Evolutionary conservation across 2,113 vertebrate genomes (phyloP), one percentile per base, ranked within the genome.

Genomic region (Oryzias curvinotus): DNA sequence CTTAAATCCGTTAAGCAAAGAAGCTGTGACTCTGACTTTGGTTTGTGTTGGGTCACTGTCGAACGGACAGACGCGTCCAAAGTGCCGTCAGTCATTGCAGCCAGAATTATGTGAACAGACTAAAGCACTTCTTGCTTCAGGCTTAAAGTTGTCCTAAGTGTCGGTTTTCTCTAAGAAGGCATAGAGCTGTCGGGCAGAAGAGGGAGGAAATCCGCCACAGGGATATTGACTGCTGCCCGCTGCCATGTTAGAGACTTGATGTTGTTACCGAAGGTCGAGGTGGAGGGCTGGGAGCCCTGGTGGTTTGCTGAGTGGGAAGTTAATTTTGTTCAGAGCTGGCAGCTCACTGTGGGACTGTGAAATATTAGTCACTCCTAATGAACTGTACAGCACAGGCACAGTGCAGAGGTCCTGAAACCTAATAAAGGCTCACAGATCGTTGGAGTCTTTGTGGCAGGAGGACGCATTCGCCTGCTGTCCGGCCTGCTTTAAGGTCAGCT

Each of bases 311-410:
- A 69, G 61, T 55, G 47, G 58, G 57, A 57, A 54, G 55, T 68
- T 63, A 7, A 44, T 56, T 78, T 75, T 61, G 65, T 72, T 68
- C 70, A 42, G 14, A 60, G 57, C 30, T 3, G 55, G 62, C 47
- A 16, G 54, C 62, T 77, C 66, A 52, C 61, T 49, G 50, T 3
- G 59, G 62, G 30, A 49, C 4, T 19, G 52, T 78, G 79, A 83
- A 77, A 76, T 86, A 87, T 73, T 71, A 62, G 57, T 5, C 0
- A 5, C 49, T 64, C 47, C 74, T 80, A 81, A 88, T 83, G 77
- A 80, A 85, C 49, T 70, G 54, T 57, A 4, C 49, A 52, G 73
- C 62, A 68, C 36, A 64, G 73, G 30, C 62, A 54, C 82, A 71
- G 73, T 68, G 81, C 63, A 75, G 50, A 80, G 70, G 65, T 75